These are phyloP conservation scores for Melinopterus prodromus DNA, from an alignment of 2,888 invertebrate genomes.

Conservation along the genomic window DNA sequence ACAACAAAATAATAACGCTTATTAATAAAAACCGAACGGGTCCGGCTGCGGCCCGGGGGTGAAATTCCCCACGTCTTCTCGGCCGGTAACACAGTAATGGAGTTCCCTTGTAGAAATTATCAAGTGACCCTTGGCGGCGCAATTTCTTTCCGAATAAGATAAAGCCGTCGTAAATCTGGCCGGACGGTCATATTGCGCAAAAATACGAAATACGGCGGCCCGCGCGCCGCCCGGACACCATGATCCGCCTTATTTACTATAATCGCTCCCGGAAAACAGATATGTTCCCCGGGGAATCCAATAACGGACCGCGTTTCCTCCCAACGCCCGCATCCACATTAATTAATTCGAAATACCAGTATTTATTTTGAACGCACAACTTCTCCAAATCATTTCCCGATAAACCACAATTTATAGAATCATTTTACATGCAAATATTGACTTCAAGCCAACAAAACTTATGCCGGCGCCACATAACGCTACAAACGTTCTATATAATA, in stretches of 20 bases:
- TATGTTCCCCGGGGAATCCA: slow-evolving; percentile 12
- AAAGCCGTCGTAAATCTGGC: slow-evolving; percentile 27
- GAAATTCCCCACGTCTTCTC: background rate
- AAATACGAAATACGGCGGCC: background rate
- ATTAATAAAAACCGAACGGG: slow-evolving; percentile 16
- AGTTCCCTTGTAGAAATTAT: slow-evolving; percentile 43
- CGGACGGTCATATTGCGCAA: slow-evolving; percentile 15
- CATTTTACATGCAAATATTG: too few relatives aligned
- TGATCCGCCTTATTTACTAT: slow-evolving; percentile 15
- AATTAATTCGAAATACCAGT: slow-evolving; percentile 17
- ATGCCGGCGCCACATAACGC: too few relatives aligned
- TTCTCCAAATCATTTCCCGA: slow-evolving; percentile 15
- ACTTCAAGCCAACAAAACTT: too few relatives aligned
- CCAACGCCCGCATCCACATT: slow-evolving; percentile 10
- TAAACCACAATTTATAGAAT: slow-evolving; percentile 8
- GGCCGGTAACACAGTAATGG: slow-evolving; percentile 38
- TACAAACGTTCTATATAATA: too few relatives aligned
- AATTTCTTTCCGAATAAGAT: slow-evolving; percentile 38
- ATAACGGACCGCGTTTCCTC: background rate
- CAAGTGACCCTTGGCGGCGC: slow-evolving; percentile 35
- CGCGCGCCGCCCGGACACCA: background rate
- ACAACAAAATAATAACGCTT: background rate
- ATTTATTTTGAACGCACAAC: slow-evolving; percentile 20
- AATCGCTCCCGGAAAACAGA: slow-evolving; percentile 19
- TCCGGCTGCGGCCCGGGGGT: background rate